Conservation (phyloP, 2,888 invertebrate species). For the Salticus scenicus region DNA sequence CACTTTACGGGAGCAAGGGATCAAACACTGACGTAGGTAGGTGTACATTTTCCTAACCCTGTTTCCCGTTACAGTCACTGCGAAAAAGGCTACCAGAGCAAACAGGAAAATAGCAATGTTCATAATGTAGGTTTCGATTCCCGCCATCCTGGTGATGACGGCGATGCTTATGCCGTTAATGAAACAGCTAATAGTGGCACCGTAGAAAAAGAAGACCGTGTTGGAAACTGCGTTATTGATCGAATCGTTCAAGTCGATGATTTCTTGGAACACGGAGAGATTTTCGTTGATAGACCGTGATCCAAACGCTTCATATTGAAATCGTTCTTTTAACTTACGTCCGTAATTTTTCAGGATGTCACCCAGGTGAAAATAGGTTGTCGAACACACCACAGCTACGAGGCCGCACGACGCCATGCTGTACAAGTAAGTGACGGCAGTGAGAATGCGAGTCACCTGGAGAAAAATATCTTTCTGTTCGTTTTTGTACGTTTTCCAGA, state of each 20-base stretch:
- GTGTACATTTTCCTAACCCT: background rate
- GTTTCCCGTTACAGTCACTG: conserved; percentile 25
- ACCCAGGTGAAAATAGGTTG: background rate
- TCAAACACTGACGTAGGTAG: conserved; percentile 14
- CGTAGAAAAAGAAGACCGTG: conserved; percentile 25
- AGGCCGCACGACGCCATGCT: conserved; percentile 15
- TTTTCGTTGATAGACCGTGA: background rate
- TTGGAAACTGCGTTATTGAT: conserved; percentile 22
- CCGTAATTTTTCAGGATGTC: background rate
- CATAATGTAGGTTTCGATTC: background rate
- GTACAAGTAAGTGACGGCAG: background rate
- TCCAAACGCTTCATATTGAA: background rate
- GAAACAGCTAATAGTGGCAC: conserved; percentile 17
- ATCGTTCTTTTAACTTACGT: background rate
- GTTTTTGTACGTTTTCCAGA: background rate
- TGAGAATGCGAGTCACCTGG: background rate
- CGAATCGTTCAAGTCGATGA: background rate
- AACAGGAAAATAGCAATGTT: background rate
- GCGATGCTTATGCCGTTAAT: conserved; percentile 22
- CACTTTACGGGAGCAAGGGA: conserved; percentile 1
- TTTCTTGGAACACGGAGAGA: conserved; percentile 12
- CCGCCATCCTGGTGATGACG: background rate
- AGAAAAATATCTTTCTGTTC: background rate
- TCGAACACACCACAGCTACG: conserved; percentile 4
- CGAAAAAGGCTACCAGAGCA: background rate